Conservation (phyloP, 2,888 invertebrate species). For the Catocala fraxini region DNA sequence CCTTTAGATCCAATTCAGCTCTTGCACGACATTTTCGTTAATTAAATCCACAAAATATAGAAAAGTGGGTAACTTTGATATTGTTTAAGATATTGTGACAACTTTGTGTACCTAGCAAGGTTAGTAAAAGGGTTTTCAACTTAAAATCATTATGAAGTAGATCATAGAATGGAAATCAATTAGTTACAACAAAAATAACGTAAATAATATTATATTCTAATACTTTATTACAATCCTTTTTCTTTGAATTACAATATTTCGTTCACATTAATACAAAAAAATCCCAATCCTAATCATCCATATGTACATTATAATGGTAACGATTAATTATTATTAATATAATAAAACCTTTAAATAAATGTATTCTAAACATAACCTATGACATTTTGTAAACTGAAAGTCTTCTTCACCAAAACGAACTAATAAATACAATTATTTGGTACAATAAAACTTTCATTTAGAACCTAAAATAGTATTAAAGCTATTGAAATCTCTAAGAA, state of each 20-base stretch:
- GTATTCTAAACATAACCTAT: slow-evolving; percentile 69
- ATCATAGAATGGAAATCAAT: background rate
- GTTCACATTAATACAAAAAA: slow-evolving; percentile 63
- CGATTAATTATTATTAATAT: slow-evolving; percentile 69
- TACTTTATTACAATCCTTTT: slow-evolving; percentile 80
- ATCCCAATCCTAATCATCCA: slow-evolving; percentile 64
- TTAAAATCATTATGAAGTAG: slow-evolving; percentile 1
- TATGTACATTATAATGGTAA: slow-evolving; percentile 80
- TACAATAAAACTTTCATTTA: slow-evolving; percentile 78
- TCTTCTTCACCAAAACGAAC: slow-evolving; percentile 79
- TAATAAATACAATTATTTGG: slow-evolving; percentile 86
- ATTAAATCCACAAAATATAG: too few relatives aligned
- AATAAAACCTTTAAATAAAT: slow-evolving; percentile 76
- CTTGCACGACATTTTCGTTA: background rate
- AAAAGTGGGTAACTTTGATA: background rate
- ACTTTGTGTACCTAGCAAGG: slow-evolving; percentile 1
- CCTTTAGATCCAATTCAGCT: slow-evolving; percentile 23
- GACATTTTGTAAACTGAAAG: slow-evolving; percentile 82
- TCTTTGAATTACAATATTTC: slow-evolving; percentile 70
- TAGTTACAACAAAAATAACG: slow-evolving; percentile 52
- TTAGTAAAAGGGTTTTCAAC: slow-evolving; percentile 24
- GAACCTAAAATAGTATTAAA: slow-evolving; percentile 77
- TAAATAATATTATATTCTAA: slow-evolving; percentile 65
- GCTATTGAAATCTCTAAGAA: slow-evolving; percentile 78
- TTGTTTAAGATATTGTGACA: slow-evolving; percentile 30